A percentile compares a stretch with the other conserved stretches of the same genome.
These are phyloP conservation scores for Orthosia gothica DNA, from an alignment of 2,888 invertebrate species.

Conservation along the genomic window DNA sequence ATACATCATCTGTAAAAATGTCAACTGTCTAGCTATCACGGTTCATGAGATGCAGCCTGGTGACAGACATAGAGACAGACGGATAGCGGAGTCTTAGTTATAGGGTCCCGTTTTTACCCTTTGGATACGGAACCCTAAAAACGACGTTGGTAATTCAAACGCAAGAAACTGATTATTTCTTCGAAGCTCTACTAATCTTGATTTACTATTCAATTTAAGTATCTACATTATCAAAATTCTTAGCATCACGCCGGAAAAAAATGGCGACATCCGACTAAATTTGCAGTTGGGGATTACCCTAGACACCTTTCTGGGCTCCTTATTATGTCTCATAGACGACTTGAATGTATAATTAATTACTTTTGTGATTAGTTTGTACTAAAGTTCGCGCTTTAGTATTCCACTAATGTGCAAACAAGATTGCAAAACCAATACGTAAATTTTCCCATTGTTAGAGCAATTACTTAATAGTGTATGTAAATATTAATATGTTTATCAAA, in stretches of 20 bases:
- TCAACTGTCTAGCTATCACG: too few species aligned
- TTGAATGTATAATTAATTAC: slow-evolving; percentile 21
- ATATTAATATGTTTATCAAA: slow-evolving; percentile 19
- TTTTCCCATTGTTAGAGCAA: slow-evolving; percentile 1
- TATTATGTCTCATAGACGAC: background rate
- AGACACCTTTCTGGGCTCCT: background rate
- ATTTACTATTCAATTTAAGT: slow-evolving; percentile 21
- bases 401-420: background rate
- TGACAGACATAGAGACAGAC: too few species aligned
- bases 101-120: too few species aligned
- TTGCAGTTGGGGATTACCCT: slow-evolving; percentile 22
- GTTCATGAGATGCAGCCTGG: too few species aligned
- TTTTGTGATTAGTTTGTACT: slow-evolving; percentile 1
- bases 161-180: background rate
- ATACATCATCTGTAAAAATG: too few species aligned
- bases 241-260: slow-evolving; percentile 3
- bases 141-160: too few species aligned
- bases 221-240: slow-evolving; percentile 17
- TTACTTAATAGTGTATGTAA: slow-evolving; percentile 13
- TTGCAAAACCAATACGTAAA: slow-evolving; percentile 9
- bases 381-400: slow-evolving; percentile 1
- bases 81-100: too few species aligned
- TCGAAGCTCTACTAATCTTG: background rate
- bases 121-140: too few species aligned
- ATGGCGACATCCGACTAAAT: slow-evolving; percentile 12